A percentile compares a stretch with the other conserved stretches of the same genome.
phyloP scores from a whole-genome alignment of 2,113 vertebrate genomes.

The Burhinus oedicnemus region DNA sequence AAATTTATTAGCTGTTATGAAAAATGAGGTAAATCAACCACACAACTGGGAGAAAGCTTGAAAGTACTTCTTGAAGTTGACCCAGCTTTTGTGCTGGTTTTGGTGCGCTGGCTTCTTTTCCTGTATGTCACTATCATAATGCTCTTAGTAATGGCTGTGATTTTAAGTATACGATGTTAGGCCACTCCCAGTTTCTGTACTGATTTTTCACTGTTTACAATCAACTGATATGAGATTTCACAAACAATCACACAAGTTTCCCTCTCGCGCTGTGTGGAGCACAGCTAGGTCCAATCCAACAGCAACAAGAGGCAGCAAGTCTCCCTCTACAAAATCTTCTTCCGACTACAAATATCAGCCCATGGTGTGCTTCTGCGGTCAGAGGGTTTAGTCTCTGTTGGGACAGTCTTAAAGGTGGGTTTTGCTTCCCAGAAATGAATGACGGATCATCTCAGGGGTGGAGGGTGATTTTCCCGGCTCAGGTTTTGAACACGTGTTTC shows the following conservation, averaged over 20 bases:
- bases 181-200: not conserved
- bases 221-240: not conserved
- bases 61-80: not conserved
- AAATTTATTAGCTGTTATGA: not conserved
- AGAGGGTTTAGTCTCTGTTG: not conserved
- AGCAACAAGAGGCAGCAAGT: not conserved
- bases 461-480: not conserved
- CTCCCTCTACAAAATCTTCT: not conserved
- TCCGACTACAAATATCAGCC: too few species aligned
- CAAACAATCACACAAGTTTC: fast-evolving
- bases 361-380: fast-evolving
- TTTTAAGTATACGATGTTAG: not conserved
- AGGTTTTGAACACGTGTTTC: not conserved
- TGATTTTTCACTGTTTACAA: not conserved
- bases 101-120: not conserved
- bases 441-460: too few species aligned
- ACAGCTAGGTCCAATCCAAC: fast-evolving
- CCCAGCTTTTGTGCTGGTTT: not conserved
- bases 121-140: not conserved
- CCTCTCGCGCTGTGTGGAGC: fast-evolving
- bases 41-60: not conserved
- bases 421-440: not conserved
- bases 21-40: not conserved
- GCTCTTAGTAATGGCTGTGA: not conserved
- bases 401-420: not conserved